Evolutionary conservation across 2,888 invertebrate genomes (phyloP).

Genomic region (Tiliacea citrago): DNA sequence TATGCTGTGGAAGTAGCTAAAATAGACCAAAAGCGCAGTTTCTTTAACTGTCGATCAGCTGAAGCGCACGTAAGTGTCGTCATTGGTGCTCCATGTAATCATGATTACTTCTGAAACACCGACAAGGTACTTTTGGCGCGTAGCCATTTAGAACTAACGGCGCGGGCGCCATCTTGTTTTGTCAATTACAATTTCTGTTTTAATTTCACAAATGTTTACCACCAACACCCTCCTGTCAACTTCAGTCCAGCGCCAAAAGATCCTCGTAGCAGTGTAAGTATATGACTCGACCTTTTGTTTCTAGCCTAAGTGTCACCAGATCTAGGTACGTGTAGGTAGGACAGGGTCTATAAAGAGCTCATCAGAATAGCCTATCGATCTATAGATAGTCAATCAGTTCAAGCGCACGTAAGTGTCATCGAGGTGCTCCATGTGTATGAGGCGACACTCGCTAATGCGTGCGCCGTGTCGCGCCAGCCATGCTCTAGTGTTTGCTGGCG

Average conservation of each 20-base stretch:
- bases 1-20: too few relatives aligned
- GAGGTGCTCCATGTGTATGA: slow-evolving; percentile 34
- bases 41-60: not conserved
- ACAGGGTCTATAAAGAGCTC: not conserved
- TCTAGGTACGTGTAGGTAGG: not conserved
- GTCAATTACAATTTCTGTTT: not conserved
- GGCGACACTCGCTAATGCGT: slow-evolving; percentile 72
- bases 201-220: not conserved
- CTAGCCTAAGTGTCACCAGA: not conserved
- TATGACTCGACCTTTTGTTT: not conserved
- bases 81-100: not conserved
- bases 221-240: not conserved
- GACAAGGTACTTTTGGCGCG: not conserved
- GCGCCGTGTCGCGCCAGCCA: slow-evolving; percentile 69
- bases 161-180: not conserved
- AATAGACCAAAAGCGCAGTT: too few relatives aligned
- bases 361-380: slow-evolving; percentile 22
- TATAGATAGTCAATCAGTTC: slow-evolving; percentile 26
- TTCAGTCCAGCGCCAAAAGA: not conserved
- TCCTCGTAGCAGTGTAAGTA: not conserved
- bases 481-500: slow-evolving; percentile 66
- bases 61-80: slow-evolving; percentile 5
- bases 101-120: not conserved
- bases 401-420: slow-evolving; percentile 31
- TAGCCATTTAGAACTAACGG: not conserved